Evolutionary conservation across 2,797 vertebrate genomes (phyloP), one percentile per base, ranked within the genome.

Genomic region (Poeciliopsis presidionis): DNA sequence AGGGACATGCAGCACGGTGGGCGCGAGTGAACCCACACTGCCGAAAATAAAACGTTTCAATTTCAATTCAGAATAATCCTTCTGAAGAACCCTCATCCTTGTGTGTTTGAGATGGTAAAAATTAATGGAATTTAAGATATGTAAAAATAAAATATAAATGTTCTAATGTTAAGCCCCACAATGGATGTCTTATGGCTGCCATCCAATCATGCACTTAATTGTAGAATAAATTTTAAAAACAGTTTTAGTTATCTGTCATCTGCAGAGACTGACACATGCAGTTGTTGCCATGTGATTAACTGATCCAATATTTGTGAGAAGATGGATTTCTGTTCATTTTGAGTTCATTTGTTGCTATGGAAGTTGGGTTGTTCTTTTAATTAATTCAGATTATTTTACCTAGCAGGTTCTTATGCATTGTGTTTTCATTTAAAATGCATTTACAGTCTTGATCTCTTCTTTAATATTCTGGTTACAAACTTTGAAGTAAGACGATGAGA

Each of bases 41-140:
- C 45, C 78, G 72, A 36, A 65, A 85, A 84, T 81, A 74, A 88
- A 87, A 84, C 57, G 14, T 81, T 84, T 87, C 77, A 65, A 51
- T 81, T 81, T 65, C 72, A 85, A 74, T 71, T 30, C 63, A 43
- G 13, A 79, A 77, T 84, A 72, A 70, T 16, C 81, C 83, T 79
- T 45, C 76, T 53, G 33, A 83, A 45, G 30, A 77, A 46, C 28
- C 14, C 67, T 72, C 57, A 73, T 80, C 65, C 76, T 51, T 79
- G 74, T 74, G 49, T 71, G 11, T 53, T 84, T 47, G 61, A 63
- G 20, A 61, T 61, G 55, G 53, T 22, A 82, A 77, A 75, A 61
- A 76, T 5, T 61, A 43, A 78, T 70, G 53, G 33, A 63, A 74
- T 71, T 41, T 33, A 61, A 25, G n/a, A 30, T 9, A 16, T 28